Conservation (phyloP, 2,113 vertebrate genomes). For the Noturus placidus region DNA sequence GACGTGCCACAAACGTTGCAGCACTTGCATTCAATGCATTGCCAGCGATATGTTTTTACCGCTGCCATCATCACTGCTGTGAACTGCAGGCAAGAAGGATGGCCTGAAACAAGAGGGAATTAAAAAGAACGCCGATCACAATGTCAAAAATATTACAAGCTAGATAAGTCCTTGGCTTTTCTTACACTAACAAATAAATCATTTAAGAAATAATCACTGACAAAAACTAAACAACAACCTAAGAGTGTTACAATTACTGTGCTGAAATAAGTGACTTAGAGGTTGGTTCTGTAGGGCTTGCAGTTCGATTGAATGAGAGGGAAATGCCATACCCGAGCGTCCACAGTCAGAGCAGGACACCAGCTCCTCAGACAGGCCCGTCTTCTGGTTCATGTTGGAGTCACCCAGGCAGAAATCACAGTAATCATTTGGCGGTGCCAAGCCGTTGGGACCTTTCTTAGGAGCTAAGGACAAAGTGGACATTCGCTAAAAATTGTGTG, state of each 20-base stretch:
- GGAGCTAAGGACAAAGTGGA: slow-evolving; percentile 66
- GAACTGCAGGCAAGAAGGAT: slow-evolving; percentile 94
- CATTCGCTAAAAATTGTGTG: background rate
- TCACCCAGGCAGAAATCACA: slow-evolving; percentile 97
- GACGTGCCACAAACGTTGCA: slow-evolving; percentile 96
- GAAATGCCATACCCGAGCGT: slow-evolving; percentile 80
- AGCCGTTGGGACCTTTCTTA: slow-evolving; percentile 91
- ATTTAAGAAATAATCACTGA: too few species aligned
- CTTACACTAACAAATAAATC: background rate
- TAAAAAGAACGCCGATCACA: background rate
- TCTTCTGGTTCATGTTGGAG: slow-evolving; percentile 96
- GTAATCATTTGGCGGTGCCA: slow-evolving; percentile 95
- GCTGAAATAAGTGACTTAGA: background rate
- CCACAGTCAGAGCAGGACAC: slow-evolving; percentile 97
- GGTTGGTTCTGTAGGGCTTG: background rate
- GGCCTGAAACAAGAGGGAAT: slow-evolving; percentile 69
- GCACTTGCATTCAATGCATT: slow-evolving; percentile 97
- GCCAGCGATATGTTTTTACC: slow-evolving; percentile 96
- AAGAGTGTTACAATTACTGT: background rate
- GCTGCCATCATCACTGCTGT: slow-evolving; percentile 96
- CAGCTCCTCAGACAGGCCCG: slow-evolving; percentile 89
- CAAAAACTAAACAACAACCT: background rate
- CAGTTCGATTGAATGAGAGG: slow-evolving; percentile 72
- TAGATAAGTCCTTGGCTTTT: background rate
- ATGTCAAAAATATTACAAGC: background rate